Base-by-base conservation (phyloP, 1,140 invertebrate species). In the Gryllus bimaculatus region DNA sequence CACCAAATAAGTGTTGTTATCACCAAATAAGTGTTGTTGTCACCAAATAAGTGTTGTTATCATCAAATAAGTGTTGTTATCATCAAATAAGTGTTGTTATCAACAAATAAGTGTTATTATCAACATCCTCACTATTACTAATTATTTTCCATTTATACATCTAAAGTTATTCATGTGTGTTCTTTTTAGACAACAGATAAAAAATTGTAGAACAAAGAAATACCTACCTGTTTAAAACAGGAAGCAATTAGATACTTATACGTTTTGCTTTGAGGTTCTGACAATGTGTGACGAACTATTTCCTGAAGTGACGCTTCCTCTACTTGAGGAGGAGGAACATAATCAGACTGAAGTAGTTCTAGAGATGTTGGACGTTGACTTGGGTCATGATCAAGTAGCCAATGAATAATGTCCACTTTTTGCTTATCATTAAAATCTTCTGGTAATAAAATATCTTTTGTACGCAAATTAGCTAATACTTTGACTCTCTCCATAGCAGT, bases 401-500 rank as follows among this genome's bases (percentile, higher is more conserved):
- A 96, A 80, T 87, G 83, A 73, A 86, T 81, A 83, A 89, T 85
- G 79, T 86, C 84, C 13, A 84, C 81, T 81, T 85, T 86, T 39
- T 87, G 82, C 39, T 84, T 81, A 78, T 89, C 86, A 73, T 86
- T 83, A 83, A 92, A 88, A 74, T 93, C 90, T 8, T 87, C 82
- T 21, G 93, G 93, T 66, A 97, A 88, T 21, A 88, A 84, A 73
- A 96, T 91, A 73, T 92, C 89, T 80, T 88, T 87, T 8, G 85
- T 87, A 54, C 96, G 85, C 21, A 98, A 82, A 81, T 90, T 90
- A 47, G 88, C 87, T 21, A 98, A 86, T 20, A 97, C 89, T 83
- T 92, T 90, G 48, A 93, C 91, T 80, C 96, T 89, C 85, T 99
- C 97, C 94, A 98, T 98, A 48, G 90, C 91, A 0, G 97, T 98